Base-by-base conservation (phyloP, 2,113 vertebrate species). In the Delphinus delphis region DNA sequence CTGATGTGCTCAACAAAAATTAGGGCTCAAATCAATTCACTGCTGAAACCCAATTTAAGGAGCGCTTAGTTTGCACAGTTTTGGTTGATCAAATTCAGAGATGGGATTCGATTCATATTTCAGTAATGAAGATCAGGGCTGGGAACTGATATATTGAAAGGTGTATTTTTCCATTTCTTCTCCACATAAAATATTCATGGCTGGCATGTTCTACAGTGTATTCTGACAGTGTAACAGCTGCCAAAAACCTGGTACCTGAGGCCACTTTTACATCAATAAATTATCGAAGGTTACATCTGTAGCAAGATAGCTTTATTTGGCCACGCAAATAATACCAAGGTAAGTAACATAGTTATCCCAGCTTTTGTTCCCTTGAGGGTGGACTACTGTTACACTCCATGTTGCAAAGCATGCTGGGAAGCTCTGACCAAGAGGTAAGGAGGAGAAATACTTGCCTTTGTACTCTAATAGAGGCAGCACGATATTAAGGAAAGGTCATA, bases 131-230 rank as follows among this genome's bases (percentile, higher is more conserved):
- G 96, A 97, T 97, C 95, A 41, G 95, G 94, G 86, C 85, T 92
- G 95, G 96, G 92, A 97, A 96, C 84, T 95, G 97, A 98, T 98
- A 98, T 98, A 97, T 87, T 62, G 95, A 93, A 95, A 90, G 97
- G 96, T 81, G 94, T 86, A 97, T 98, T 98, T 98, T 98, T 98
- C 98, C 94, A 14, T 98, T 93, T 98, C 95, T 98, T 97, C 95
- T 97, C 95, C 71, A 71, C 63, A 97, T 99, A 96, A 98, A 99
- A 98, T 98, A 98, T 98, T 98, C 95, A 98, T 92, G 93, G 62
- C 97, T 87, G 93, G n/a, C 25, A 53, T 96, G 93, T 98, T 98
- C 94, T 97, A 96, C 81, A 97, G 95, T 93, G 98, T 81, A 97
- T n/a, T 84, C 92, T 92, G 76, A 81, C 93, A 97, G 95, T 77